Conservation (phyloP, 35 echinoderm and acorn worm genomes). For the Ophioderma brevispina region DNA sequence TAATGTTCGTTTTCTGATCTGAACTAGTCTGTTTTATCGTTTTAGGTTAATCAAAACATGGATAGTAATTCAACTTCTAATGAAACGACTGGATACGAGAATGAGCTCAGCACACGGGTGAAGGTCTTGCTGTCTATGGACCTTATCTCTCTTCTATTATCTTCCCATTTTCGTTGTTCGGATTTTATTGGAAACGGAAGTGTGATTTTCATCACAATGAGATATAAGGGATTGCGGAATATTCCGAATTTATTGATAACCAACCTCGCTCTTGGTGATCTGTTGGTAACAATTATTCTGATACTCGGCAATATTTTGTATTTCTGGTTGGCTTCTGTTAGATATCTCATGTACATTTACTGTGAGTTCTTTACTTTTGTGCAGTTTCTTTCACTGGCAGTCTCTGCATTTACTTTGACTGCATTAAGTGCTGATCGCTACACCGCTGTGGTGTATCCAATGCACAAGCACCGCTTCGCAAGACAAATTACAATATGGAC, state of each 20-base stretch:
- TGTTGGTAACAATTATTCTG: not conserved
- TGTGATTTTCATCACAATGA: not conserved
- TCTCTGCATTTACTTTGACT: slow-evolving; percentile 17
- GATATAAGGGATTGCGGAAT: not conserved
- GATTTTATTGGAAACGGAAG: slow-evolving; percentile 4
- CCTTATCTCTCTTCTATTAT: too few relatives aligned
- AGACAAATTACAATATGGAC: not conserved
- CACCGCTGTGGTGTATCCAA: not conserved
- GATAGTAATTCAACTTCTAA: too few relatives aligned
- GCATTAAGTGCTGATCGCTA: slow-evolving; percentile 25
- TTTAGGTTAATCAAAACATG: too few relatives aligned
- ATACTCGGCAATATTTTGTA: not conserved
- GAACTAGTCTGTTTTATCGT: too few relatives aligned
- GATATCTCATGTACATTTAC: not conserved
- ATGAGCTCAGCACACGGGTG: too few relatives aligned
- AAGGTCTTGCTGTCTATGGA: too few relatives aligned
- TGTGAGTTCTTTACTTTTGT: not conserved
- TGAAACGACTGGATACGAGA: too few relatives aligned
- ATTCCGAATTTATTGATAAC: slow-evolving; percentile 19
- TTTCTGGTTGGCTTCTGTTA: not conserved
- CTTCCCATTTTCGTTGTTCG: slow-evolving; percentile 10
- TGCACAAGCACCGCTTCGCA: not conserved
- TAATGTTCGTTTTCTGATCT: too few relatives aligned
- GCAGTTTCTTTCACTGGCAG: not conserved
- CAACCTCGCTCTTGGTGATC: slow-evolving; percentile 17